phyloP scores from a whole-genome alignment of 1,140 invertebrate genomes.

The Leptinotarsa lineolata region DNA sequence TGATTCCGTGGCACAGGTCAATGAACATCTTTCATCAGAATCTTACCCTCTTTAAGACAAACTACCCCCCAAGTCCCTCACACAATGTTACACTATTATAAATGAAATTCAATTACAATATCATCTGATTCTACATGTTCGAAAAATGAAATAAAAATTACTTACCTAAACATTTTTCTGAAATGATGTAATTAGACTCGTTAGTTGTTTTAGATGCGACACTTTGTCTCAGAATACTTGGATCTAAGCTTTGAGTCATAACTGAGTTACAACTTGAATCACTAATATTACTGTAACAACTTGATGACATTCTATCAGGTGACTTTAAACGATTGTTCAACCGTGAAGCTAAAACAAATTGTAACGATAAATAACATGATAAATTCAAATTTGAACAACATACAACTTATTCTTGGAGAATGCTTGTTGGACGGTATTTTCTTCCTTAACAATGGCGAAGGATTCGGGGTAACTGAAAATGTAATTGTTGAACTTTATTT shows the following conservation, averaged over 20 bases:
- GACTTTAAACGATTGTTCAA: conserved; percentile 63
- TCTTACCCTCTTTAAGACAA: too few relatives aligned
- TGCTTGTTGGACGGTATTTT: conserved; percentile 53
- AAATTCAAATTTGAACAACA: conserved; percentile 48
- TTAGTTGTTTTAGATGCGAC: conserved; percentile 35
- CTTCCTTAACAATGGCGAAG: conserved; percentile 49
- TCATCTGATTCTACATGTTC: too few relatives aligned
- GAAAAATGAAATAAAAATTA: neutral
- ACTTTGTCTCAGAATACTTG: conserved; percentile 48
- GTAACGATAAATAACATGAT: conserved; percentile 5
- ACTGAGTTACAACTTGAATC: conserved; percentile 53
- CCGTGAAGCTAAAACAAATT: conserved; percentile 54
- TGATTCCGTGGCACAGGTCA: too few relatives aligned
- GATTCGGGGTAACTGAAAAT: conserved; percentile 44
- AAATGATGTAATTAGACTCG: conserved; percentile 22
- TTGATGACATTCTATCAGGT: conserved; percentile 71
- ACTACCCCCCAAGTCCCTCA: neutral
- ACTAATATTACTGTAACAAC: conserved; percentile 63
- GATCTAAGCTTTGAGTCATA: conserved; percentile 70
- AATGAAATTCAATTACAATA: too few relatives aligned
- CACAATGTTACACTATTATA: too few relatives aligned
- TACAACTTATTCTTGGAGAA: conserved; percentile 67
- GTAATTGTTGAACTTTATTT: neutral
- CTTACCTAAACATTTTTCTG: conserved; percentile 41
- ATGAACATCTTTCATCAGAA: too few relatives aligned